Evolutionary conservation across 2,888 invertebrate species (phyloP).

Genomic region (Meganola albula): DNA sequence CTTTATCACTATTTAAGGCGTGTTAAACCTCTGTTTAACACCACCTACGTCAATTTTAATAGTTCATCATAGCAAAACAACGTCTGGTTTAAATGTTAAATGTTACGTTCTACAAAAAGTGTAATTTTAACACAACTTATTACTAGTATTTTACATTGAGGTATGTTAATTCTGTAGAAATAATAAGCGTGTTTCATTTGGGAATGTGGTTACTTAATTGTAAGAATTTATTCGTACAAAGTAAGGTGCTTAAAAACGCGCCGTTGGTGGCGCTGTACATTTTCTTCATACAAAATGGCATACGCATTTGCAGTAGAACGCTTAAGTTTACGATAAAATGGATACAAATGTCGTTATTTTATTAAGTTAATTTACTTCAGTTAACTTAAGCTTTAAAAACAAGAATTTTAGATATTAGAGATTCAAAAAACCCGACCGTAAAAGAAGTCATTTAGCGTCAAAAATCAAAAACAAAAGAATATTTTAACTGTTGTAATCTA

Average conservation of each 20-base stretch:
- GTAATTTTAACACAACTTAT: not conserved
- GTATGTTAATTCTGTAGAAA: constrained; percentile 2
- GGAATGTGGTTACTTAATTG: not conserved
- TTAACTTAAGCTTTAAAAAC: too few relatives aligned
- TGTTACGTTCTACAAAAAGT: not conserved
- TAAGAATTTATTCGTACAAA: not conserved
- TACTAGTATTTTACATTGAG: constrained; percentile 5
- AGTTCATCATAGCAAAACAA: too few relatives aligned
- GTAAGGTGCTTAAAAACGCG: not conserved
- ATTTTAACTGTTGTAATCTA: not conserved
- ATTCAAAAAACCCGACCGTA: not conserved
- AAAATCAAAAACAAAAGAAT: not conserved
- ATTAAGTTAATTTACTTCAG: not conserved
- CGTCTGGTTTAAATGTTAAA: too few relatives aligned
- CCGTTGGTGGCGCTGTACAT: not conserved
- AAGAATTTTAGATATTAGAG: not conserved
- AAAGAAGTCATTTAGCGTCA: not conserved
- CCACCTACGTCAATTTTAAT: not conserved
- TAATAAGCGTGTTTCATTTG: not conserved
- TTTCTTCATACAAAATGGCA: not conserved
- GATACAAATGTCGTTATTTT: not conserved
- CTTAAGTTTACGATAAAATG: not conserved
- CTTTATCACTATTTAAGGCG: not conserved
- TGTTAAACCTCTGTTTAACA: not conserved
- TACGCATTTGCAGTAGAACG: not conserved